Base-by-base conservation (phyloP, 2,888 invertebrate genomes). In the Cistogaster globosa region DNA sequence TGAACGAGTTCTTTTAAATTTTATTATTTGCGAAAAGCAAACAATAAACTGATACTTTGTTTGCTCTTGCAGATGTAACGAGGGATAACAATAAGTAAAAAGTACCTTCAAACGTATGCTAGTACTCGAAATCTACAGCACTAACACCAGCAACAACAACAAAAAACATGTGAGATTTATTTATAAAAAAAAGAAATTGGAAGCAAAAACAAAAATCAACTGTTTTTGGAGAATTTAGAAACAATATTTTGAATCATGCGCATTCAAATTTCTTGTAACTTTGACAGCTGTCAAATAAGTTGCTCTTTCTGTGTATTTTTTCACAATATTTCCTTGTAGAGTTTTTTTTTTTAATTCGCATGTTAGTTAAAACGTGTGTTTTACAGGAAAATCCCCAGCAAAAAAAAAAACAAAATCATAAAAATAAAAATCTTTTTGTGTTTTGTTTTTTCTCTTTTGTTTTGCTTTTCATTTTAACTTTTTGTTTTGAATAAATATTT, bases 281-380 rank as follows among this genome's bases (percentile, higher is more conserved):
- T 82, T 85, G 85, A 78, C 78, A 85, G 82, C 85, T 85, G 85
- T 82, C 85, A 85, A 79, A 75, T 63, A 67, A 42, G 53, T n/a
- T 55, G 12, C 6, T 51, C 57, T 18, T 57, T 42, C 55, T 32
- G 38, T 45, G 5, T 57, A 14, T 45, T 81, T 42, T 75, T 62
- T 20, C 18, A 20, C 26, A 53, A 16, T 14, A 72, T 67, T 60
- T 83, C 69, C 71, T 53, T 83, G 82, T 83, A 65, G 65, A 83
- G 60, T 60, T 83, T 71, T 26, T 26, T 26, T 26, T 26, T 26
- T 77, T 42, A 14, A 48, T 2, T 53, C 38, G 53, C 26, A 68
- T 68, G 20, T 42, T 16, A 26, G 26, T 60, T 1, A 12, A 11
- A 11, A 0, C 55, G 20, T 20, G 20, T 42, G 53, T 14, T 20